Evolutionary conservation across 2,113 vertebrate species (phyloP).

Genomic region (Connochaetes taurinus): DNA sequence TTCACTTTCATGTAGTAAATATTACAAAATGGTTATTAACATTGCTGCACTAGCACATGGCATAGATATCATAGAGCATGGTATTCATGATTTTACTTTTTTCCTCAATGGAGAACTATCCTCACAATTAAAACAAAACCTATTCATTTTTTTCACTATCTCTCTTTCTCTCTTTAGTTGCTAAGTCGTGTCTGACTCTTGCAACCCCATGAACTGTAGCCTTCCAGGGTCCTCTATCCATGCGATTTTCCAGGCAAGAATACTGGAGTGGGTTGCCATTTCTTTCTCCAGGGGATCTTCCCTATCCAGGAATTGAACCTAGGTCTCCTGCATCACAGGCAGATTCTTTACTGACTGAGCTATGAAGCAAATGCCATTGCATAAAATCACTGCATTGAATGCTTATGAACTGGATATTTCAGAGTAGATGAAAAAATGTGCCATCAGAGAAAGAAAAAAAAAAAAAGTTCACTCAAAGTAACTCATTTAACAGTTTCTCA

Average conservation of each 20-base stretch:
- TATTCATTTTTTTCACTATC: background rate
- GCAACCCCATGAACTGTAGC: background rate
- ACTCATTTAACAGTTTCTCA: background rate
- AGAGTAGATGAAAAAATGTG: background rate
- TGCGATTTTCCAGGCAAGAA: background rate
- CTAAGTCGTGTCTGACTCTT: background rate
- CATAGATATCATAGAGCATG: background rate
- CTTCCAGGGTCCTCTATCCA: background rate
- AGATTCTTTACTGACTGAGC: background rate
- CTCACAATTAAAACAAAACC: background rate
- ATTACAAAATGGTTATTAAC: background rate
- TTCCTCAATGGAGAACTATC: background rate
- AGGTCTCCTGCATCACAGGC: background rate
- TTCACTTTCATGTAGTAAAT: background rate
- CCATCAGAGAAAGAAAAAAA: background rate
- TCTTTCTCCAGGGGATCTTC: background rate
- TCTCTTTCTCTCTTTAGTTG: background rate
- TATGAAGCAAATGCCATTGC: background rate
- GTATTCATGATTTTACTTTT: background rate
- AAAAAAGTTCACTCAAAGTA: background rate
- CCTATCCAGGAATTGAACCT: rapidly evolving
- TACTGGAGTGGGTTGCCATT: background rate
- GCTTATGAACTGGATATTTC: background rate
- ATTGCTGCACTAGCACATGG: background rate
- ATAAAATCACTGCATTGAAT: background rate